These are phyloP conservation scores for Tetropium fuscum DNA, from an alignment of 2,888 invertebrate species.

Conservation along the genomic window DNA sequence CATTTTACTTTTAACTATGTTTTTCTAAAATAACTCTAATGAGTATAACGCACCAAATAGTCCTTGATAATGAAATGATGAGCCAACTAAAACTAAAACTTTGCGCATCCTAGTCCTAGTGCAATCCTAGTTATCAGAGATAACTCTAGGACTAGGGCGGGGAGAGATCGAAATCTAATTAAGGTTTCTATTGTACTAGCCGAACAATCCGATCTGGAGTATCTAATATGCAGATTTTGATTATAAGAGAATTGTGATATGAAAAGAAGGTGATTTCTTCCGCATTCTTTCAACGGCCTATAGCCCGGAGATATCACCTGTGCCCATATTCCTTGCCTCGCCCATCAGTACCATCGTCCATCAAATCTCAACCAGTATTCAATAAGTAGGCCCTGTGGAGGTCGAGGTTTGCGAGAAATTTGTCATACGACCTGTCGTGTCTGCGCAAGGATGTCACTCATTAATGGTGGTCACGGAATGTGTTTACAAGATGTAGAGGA, in stretches of 20 bases:
- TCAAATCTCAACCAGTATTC: slow-evolving; percentile 31
- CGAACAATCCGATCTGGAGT: slow-evolving; percentile 7
- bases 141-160: too few relatives aligned
- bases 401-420: slow-evolving; percentile 6
- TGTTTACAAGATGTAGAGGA: too few relatives aligned
- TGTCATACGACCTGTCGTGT: neutral
- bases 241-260: neutral
- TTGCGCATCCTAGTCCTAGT: too few relatives aligned
- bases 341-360: slow-evolving; percentile 42
- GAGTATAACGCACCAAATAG: too few relatives aligned
- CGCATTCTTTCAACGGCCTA: slow-evolving; percentile 53
- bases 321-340: slow-evolving; percentile 49
- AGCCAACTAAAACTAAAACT: too few relatives aligned
- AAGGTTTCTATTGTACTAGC: neutral
- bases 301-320: slow-evolving; percentile 52
- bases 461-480: too few relatives aligned
- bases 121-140: too few relatives aligned
- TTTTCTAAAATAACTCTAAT: too few relatives aligned
- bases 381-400: slow-evolving; percentile 31
- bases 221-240: slow-evolving; percentile 10
- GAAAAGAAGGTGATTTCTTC: slow-evolving; percentile 40
- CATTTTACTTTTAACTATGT: too few relatives aligned
- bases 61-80: too few relatives aligned
- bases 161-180: slow-evolving; percentile 12
- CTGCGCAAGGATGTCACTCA: too few relatives aligned